Evolutionary conservation across 1,140 invertebrate genomes (phyloP).

Genomic region (Saccostrea echinata): DNA sequence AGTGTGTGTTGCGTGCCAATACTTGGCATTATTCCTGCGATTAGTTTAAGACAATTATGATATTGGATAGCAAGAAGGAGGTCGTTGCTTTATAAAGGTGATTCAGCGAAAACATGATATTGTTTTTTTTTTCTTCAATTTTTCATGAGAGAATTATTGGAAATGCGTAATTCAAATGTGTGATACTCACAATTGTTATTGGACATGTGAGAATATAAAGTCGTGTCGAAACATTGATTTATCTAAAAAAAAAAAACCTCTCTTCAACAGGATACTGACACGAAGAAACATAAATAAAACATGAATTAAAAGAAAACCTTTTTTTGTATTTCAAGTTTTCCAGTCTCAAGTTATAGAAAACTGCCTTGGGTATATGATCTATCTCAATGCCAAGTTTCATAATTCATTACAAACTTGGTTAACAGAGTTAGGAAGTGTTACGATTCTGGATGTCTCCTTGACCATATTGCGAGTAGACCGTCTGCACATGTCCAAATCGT

Average conservation of each 20-base stretch:
- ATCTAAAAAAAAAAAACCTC: neutral
- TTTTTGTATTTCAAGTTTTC: neutral
- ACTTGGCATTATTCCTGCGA: conserved; percentile 2
- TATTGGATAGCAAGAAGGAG: neutral
- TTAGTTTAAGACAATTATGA: conserved; percentile 18
- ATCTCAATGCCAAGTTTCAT: neutral
- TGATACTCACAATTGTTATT: neutral
- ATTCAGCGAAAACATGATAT: neutral
- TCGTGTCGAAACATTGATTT: neutral
- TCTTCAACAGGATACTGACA: neutral
- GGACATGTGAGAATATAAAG: neutral
- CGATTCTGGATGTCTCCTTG: neutral
- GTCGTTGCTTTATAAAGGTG: neutral
- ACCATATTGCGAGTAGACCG: neutral
- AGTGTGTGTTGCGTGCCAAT: neutral
- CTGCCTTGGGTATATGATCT: neutral
- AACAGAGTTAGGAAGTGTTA: neutral
- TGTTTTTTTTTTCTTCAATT: neutral
- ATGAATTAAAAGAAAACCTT: neutral
- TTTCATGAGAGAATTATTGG: too few species aligned
- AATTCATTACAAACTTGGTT: neutral
- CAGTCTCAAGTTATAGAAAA: neutral
- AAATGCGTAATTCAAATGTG: neutral
- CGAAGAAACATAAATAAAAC: neutral
- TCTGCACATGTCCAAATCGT: neutral